phyloP scores from a whole-genome alignment of 1,140 invertebrate genomes.

The Cryptotermes secundus region DNA sequence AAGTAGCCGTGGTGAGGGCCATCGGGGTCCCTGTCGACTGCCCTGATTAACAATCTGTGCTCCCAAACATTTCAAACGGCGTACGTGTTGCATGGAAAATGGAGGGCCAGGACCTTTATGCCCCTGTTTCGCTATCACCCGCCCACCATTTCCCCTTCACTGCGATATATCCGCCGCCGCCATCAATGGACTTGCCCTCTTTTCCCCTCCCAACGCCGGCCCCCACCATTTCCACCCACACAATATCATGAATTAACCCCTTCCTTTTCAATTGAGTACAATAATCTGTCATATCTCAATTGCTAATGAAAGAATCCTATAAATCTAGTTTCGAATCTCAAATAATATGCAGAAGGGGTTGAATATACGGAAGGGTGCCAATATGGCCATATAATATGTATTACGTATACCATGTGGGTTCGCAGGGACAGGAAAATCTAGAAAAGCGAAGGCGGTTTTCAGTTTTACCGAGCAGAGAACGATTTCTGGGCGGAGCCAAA shows the following conservation, averaged over 20 bases:
- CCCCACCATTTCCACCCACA: conserved; percentile 44
- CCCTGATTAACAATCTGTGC: too few relatives aligned
- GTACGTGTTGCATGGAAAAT: neutral
- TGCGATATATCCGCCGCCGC: conserved; percentile 34
- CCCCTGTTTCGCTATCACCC: conserved; percentile 41
- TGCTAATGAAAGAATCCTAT: neutral
- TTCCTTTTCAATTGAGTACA: conserved; percentile 26
- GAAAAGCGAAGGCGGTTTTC: conserved; percentile 10
- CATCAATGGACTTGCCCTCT: conserved; percentile 33
- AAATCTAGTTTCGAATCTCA: neutral
- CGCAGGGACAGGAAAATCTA: neutral
- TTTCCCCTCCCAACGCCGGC: conserved; percentile 36
- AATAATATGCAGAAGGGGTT: neutral
- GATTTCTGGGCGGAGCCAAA: conserved; percentile 1
- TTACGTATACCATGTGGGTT: neutral
- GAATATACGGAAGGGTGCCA: neutral
- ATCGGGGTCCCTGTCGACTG: too few relatives aligned
- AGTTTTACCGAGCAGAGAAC: neutral
- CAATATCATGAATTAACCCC: conserved; percentile 29
- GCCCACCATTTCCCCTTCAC: conserved; percentile 39
- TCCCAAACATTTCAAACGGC: too few relatives aligned
- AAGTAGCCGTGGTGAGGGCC: too few relatives aligned
- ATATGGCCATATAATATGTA: neutral
- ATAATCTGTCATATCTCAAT: neutral
- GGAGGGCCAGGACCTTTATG: conserved; percentile 33